Percentiles rank a stretch among this genome's conserved stretches.
Evolutionary conservation across 2,113 vertebrate species (phyloP).

Genomic region (Plotosus lineatus): DNA sequence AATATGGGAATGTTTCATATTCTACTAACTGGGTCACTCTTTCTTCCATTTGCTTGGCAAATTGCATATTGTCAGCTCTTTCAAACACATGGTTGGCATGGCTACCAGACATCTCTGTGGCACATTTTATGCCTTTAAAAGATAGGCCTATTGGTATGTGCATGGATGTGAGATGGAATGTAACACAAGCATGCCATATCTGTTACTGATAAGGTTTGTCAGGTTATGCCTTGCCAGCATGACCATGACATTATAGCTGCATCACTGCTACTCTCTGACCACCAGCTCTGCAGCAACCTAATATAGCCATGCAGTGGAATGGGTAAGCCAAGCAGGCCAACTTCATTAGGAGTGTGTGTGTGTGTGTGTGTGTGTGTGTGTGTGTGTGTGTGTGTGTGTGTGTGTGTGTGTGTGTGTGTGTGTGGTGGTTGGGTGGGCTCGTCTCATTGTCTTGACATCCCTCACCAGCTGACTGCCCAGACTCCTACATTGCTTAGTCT

Average conservation of each 20-base stretch:
- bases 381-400: too few relatives aligned
- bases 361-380: too few relatives aligned
- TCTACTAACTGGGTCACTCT: slow-evolving; percentile 45
- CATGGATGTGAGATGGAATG: slow-evolving; percentile 47
- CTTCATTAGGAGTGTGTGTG: background rate
- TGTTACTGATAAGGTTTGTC: slow-evolving; percentile 61
- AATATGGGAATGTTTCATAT: slow-evolving; percentile 43
- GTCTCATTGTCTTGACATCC: slow-evolving; percentile 51
- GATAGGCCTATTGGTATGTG: slow-evolving; percentile 26
- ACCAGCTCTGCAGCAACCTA: slow-evolving; percentile 53
- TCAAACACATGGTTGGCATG: slow-evolving; percentile 55
- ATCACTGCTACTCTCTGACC: slow-evolving; percentile 5
- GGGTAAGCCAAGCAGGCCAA: slow-evolving; percentile 18
- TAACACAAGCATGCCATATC: slow-evolving; percentile 55
- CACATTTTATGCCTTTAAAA: slow-evolving; percentile 48
- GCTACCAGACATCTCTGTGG: slow-evolving; percentile 42
- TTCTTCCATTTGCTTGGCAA: slow-evolving; percentile 37
- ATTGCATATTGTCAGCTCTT: slow-evolving; percentile 48
- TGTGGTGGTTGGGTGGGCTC: too few relatives aligned
- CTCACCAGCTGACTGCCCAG: slow-evolving; percentile 54
- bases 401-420: too few relatives aligned
- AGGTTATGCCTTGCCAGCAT: slow-evolving; percentile 66
- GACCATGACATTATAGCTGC: slow-evolving; percentile 66
- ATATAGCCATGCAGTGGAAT: slow-evolving; percentile 65
- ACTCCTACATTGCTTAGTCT: slow-evolving; percentile 48